Percentiles rank a stretch among this genome's conserved stretches.
Conservation (phyloP, 2,113 vertebrate species). For the Spea bombifrons region DNA sequence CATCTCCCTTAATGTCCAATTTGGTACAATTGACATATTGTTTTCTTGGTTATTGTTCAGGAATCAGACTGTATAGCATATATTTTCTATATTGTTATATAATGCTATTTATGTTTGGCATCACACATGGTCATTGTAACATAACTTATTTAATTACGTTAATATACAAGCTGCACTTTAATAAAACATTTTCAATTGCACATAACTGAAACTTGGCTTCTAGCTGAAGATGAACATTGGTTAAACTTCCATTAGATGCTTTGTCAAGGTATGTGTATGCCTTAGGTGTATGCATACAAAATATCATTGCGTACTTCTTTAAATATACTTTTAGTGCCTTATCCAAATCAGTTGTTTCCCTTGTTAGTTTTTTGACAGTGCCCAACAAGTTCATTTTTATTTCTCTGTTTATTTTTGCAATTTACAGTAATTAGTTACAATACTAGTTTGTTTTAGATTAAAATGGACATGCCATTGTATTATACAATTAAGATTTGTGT, state of each 20-base stretch:
- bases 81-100: conserved; percentile 39
- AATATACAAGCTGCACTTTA: conserved; percentile 47
- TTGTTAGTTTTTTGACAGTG: conserved; percentile 54
- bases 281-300: conserved; percentile 19
- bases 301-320: conserved; percentile 38
- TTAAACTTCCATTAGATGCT: conserved; percentile 55
- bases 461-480: conserved; percentile 21
- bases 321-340: conserved; percentile 67
- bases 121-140: conserved; percentile 29
- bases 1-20: background rate
- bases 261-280: conserved; percentile 46
- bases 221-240: conserved; percentile 41
- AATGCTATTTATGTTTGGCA: conserved; percentile 34
- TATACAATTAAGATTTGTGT: background rate
- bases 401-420: conserved; percentile 12
- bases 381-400: conserved; percentile 14
- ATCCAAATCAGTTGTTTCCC: conserved; percentile 57
- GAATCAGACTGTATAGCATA: background rate
- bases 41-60: too few relatives aligned
- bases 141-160: conserved; percentile 45
- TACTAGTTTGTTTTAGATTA: conserved; percentile 48
- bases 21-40: background rate
- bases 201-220: conserved; percentile 45
- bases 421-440: conserved; percentile 31
- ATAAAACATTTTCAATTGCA: conserved; percentile 38